These are phyloP conservation scores for Chloroceryle inda DNA, from an alignment of 2,797 vertebrate genomes.

Conservation along the genomic window DNA sequence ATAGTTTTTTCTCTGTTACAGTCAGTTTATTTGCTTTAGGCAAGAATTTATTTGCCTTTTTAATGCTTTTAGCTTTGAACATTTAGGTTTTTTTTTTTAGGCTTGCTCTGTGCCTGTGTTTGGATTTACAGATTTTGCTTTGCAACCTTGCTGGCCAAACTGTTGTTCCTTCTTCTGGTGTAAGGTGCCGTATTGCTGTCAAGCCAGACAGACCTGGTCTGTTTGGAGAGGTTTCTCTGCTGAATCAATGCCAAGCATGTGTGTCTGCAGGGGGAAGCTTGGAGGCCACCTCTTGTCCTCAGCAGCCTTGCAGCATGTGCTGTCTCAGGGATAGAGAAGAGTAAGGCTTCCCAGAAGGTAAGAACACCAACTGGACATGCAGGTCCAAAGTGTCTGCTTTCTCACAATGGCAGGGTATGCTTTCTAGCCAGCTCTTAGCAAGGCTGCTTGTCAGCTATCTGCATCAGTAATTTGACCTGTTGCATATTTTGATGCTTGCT, in stretches of 20 bases:
- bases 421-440: neutral
- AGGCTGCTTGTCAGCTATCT: neutral
- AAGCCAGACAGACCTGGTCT: neutral
- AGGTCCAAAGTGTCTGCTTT: accelerated
- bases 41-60: neutral
- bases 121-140: neutral
- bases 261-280: neutral
- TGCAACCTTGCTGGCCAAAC: neutral
- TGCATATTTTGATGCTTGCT: neutral
- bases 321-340: accelerated
- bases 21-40: neutral
- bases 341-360: neutral
- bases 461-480: neutral
- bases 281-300: neutral
- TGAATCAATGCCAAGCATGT: accelerated
- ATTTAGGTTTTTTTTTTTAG: neutral
- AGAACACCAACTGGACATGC: accelerated
- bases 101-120: neutral
- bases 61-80: neutral
- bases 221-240: accelerated
- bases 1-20: neutral
- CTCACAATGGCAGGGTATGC: accelerated
- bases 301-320: accelerated
- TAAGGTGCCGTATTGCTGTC: neutral
- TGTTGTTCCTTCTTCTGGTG: neutral